phyloP scores from a whole-genome alignment of 2,888 invertebrate genomes.

The Yponomeuta malinellus region DNA sequence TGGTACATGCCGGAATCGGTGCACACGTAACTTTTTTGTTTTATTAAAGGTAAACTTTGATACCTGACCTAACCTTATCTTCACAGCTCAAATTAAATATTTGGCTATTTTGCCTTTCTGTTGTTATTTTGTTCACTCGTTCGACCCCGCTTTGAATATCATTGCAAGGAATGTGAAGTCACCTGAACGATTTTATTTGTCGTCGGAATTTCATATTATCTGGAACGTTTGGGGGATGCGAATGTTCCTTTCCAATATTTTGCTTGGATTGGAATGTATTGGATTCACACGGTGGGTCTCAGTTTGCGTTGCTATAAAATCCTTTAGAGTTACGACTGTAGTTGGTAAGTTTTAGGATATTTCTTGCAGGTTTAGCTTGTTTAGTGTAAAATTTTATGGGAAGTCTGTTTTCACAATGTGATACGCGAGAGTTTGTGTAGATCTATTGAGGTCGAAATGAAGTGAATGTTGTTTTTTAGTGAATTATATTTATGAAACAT shows the following conservation, averaged over 20 bases:
- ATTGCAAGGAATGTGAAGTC: slow-evolving; percentile 2
- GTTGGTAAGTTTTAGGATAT: background rate
- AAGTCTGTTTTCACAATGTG: background rate
- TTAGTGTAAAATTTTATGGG: background rate
- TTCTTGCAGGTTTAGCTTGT: background rate
- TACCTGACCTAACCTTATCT: too few species aligned
- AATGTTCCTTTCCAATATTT: background rate
- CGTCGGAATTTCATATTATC: slow-evolving; percentile 1
- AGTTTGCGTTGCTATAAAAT: background rate
- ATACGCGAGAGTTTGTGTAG: too few species aligned
- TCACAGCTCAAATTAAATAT: too few species aligned
- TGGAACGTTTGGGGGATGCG: slow-evolving; percentile 2
- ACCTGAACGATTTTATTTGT: slow-evolving; percentile 7
- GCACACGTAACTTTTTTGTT: too few species aligned
- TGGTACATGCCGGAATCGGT: too few species aligned
- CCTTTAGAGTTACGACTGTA: background rate
- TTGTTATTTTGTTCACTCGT: background rate
- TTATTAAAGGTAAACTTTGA: too few species aligned
- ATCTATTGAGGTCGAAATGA: too few species aligned
- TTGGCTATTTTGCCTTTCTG: background rate
- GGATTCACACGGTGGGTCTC: background rate
- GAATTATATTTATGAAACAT: too few species aligned
- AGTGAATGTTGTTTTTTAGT: too few species aligned
- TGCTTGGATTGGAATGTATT: slow-evolving; percentile 6
- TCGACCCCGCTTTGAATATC: slow-evolving; percentile 3